These are phyloP conservation scores for Glaucidium brasilianum DNA, from an alignment of 2,113 vertebrate species.

Conservation along the genomic window DNA sequence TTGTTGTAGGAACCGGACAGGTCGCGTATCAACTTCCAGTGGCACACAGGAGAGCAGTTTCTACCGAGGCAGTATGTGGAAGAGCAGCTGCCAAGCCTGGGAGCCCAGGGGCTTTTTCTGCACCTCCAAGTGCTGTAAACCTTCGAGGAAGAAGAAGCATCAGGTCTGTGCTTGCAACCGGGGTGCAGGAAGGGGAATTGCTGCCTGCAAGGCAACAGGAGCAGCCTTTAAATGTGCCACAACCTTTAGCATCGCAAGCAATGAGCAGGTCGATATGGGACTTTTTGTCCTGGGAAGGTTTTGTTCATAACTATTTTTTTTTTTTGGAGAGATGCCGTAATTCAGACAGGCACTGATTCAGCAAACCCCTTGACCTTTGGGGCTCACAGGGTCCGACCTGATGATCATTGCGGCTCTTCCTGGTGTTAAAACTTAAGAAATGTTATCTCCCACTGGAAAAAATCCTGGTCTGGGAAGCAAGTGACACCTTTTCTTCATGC, in stretches of 20 bases:
- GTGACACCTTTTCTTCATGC: not conserved
- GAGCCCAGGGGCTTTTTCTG: not conserved
- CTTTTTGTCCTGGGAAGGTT: not conserved
- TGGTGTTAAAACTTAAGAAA: not conserved
- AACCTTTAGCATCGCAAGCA: not conserved
- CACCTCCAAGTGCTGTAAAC: not conserved
- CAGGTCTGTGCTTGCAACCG: fast-evolving
- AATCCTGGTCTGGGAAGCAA: fast-evolving
- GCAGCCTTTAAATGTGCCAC: not conserved
- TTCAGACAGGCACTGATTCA: not conserved
- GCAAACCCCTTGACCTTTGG: not conserved
- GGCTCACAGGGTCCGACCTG: not conserved
- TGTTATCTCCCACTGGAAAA: not conserved
- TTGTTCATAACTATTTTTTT: not conserved
- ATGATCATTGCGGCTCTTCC: not conserved
- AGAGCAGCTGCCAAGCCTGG: not conserved
- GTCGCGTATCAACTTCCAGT: not conserved
- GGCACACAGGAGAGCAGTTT: not conserved
- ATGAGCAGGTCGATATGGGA: fast-evolving
- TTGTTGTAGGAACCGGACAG: not conserved
- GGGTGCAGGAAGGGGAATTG: not conserved
- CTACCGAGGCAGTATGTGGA: not conserved
- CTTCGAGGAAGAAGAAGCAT: not conserved
- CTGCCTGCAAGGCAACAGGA: not conserved
- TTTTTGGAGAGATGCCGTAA: not conserved